A percentile compares a stretch with the other conserved stretches of the same genome.
These are phyloP conservation scores for Fundulus diaphanus DNA, from an alignment of 2,797 vertebrate genomes.

Conservation along the genomic window DNA sequence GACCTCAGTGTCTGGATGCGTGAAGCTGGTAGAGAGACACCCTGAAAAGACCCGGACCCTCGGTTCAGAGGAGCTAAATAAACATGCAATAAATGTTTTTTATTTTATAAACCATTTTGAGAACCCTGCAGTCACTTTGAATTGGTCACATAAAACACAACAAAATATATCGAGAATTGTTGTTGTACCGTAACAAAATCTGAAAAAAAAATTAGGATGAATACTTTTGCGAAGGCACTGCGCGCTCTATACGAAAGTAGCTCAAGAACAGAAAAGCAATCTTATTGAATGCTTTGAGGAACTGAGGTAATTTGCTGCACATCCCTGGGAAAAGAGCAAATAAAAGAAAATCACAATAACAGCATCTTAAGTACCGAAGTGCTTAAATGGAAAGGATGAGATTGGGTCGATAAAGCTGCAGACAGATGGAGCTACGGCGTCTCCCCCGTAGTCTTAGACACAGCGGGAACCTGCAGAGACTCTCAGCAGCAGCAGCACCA, in stretches of 20 bases:
- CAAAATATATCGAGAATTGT: not conserved
- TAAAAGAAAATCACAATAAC: slow-evolving; percentile 19
- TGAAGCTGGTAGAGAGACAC: not conserved
- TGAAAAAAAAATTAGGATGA: not conserved
- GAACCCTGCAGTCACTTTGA: too few relatives aligned
- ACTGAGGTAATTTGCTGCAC: slow-evolving; percentile 14
- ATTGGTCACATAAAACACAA: not conserved
- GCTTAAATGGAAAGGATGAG: slow-evolving; percentile 63
- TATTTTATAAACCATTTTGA: not conserved
- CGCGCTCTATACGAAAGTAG: slow-evolving; percentile 7
- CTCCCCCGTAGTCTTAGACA: slow-evolving; percentile 40
- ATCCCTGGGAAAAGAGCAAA: not conserved
- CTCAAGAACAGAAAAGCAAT: slow-evolving; percentile 26
- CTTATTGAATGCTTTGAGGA: slow-evolving; percentile 31
- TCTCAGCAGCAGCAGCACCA: slow-evolving; percentile 24
- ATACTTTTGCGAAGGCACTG: not conserved
- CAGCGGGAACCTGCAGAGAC: slow-evolving; percentile 45
- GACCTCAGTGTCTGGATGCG: not conserved
- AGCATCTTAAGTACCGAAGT: slow-evolving; percentile 42
- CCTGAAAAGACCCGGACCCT: not conserved
- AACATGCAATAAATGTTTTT: too few relatives aligned
- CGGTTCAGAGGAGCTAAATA: not conserved
- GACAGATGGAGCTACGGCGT: slow-evolving; percentile 47
- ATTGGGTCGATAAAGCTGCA: slow-evolving; percentile 72
- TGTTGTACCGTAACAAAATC: not conserved